Base-by-base conservation (phyloP, 2,113 vertebrate genomes). In the Menidia beryllina region DNA sequence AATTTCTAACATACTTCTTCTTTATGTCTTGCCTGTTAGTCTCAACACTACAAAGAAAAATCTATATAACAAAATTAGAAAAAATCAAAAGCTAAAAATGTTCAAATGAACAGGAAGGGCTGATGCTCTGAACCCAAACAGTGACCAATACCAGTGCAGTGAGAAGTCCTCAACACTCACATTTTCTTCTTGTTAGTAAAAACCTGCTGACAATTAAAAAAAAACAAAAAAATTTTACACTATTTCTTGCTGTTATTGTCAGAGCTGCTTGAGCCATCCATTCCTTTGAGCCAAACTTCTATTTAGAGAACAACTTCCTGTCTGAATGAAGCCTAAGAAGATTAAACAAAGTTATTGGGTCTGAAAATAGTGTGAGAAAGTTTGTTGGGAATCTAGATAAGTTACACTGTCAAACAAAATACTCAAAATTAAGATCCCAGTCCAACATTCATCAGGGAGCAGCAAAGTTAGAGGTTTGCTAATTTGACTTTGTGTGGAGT, bases 321-420 rank as follows among this genome's bases (percentile, higher is more conserved):
- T 88, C 83, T 89, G 82, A 82, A 85, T 1, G 26, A 71, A 19
- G 60, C 75, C 76, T 89, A 88, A 88, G 80, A 71, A 83, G 89
- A 91, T 93, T 92, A 91, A 84, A 82, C 70, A 69, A 75, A 80
- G 75, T 79, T 82, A 47, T 49, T 70, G 62, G 56, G 30, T 52
- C 79, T 75, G 57, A 17, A 90, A 89, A 87, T 88, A 87, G 82
- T 66, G 15, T 38, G 26, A 67, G 73, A 51, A 36, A 25, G 61
- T 34, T 72, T 43, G 38, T 60, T 68, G 69, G 25, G 62, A 81
- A 72, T 74, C 53, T 30, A 72, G 61, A 76, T 19, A 61, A 71
- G 39, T 54, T 19, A 21, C 1, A 11, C 0, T 9, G 13, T 41
- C 24, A 30, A 47, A n/a, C 7, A 34, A 63, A 21, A 69, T 38